Conservation (phyloP, 1,140 invertebrate genomes). For the Cotesia typhae region DNA sequence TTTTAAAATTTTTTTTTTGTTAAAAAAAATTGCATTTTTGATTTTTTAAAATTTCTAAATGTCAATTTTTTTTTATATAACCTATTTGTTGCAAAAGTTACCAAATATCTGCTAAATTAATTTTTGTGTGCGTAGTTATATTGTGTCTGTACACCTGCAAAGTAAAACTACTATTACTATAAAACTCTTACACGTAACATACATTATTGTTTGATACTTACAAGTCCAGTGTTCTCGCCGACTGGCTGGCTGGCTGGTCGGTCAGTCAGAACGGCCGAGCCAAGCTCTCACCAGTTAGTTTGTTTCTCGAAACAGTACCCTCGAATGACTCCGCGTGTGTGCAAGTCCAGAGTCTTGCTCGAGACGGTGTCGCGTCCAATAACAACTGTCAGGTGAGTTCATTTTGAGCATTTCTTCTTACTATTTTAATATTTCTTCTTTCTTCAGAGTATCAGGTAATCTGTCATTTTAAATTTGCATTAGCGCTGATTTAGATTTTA, state of each 20-base stretch:
- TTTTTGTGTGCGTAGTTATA: too few species aligned
- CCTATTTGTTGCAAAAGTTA: too few species aligned
- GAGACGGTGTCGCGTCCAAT: constrained; percentile 16
- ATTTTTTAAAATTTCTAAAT: too few species aligned
- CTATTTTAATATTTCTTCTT: not conserved
- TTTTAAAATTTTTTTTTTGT: too few species aligned
- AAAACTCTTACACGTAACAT: not conserved
- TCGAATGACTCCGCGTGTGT: constrained; percentile 23
- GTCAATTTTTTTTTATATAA: too few species aligned
- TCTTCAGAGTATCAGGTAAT: too few species aligned
- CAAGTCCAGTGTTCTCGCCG: constrained; percentile 34
- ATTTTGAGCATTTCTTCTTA: not conserved
- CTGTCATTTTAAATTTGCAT: too few species aligned
- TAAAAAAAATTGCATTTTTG: too few species aligned
- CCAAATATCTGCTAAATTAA: too few species aligned
- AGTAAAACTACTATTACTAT: not conserved
- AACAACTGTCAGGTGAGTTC: not conserved
- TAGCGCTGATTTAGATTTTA: too few species aligned
- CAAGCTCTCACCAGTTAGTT: not conserved
- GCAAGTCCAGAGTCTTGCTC: constrained; percentile 22
- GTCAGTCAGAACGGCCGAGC: constrained; percentile 31
- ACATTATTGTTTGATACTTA: not conserved
- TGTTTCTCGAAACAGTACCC: not conserved
- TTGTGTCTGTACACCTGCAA: not conserved
- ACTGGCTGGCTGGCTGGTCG: constrained; percentile 32